A percentile compares a stretch with the other conserved stretches of the same genome.
Conservation (phyloP, 92 coral and sea anemone species). For the Epizoanthus ramosus region DNA sequence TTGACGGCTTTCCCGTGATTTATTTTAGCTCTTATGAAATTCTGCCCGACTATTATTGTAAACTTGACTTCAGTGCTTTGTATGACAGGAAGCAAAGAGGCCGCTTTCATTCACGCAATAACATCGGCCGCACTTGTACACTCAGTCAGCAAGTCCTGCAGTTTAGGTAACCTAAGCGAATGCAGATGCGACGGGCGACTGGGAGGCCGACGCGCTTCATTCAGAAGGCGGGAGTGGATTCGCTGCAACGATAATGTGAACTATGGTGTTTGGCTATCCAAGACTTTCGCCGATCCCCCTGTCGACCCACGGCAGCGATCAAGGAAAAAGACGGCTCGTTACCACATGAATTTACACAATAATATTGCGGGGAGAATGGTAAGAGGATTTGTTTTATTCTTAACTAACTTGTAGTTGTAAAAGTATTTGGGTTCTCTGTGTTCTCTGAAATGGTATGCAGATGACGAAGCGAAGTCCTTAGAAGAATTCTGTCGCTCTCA, state of each 20-base stretch:
- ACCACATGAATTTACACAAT: conserved; percentile 87
- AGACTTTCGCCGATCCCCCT: conserved; percentile 85
- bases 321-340: conserved; percentile 55
- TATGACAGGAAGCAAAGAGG: conserved; percentile 88
- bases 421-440: background rate
- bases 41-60: background rate
- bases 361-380: conserved; percentile 93
- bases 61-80: conserved; percentile 19
- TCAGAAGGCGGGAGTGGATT: conserved; percentile 70
- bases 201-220: conserved; percentile 26
- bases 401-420: too few relatives aligned
- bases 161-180: conserved; percentile 85
- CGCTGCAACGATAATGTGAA: conserved; percentile 85
- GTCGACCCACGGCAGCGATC: conserved; percentile 47
- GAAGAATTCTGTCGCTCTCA: too few relatives aligned
- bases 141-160: conserved; percentile 91
- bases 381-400: background rate
- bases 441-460: background rate
- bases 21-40: background rate
- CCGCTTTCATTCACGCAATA: conserved; percentile 95
- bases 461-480: too few relatives aligned
- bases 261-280: conserved; percentile 79
- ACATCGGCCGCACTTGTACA: conserved; percentile 98
- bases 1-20: background rate
- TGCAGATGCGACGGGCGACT: conserved; percentile 76